Evolutionary conservation across 2,888 invertebrate species (phyloP).

Genomic region (Sturmia bella): DNA sequence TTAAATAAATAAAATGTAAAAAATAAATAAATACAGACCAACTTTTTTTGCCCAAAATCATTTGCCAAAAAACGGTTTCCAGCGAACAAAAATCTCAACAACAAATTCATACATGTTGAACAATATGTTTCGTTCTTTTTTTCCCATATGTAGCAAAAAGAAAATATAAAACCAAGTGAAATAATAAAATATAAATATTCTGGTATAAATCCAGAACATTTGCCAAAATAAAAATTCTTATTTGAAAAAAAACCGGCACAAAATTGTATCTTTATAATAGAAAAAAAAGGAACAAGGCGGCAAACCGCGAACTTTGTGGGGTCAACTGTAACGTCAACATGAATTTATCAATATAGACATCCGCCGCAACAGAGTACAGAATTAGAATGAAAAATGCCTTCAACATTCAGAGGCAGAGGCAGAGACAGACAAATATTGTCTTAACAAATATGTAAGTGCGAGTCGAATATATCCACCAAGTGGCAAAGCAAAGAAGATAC

Average conservation of each 20-base stretch:
- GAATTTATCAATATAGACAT: slow-evolving; percentile 79
- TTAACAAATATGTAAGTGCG: slow-evolving; percentile 54
- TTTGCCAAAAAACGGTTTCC: slow-evolving; percentile 52
- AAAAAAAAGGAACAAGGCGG: slow-evolving; percentile 62
- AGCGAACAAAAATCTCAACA: slow-evolving; percentile 11
- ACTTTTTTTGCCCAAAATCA: slow-evolving; percentile 47
- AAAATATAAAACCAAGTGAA: slow-evolving; percentile 25
- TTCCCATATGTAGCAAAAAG: background rate
- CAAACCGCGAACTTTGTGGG: slow-evolving; percentile 72
- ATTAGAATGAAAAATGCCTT: slow-evolving; percentile 48
- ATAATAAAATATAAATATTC: slow-evolving; percentile 61
- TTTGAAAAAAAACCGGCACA: slow-evolving; percentile 31
- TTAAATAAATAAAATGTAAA: slow-evolving; percentile 14
- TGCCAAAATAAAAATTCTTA: slow-evolving; percentile 65
- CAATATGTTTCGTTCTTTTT: slow-evolving; percentile 28
- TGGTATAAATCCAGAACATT: slow-evolving; percentile 57
- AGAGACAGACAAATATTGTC: slow-evolving; percentile 49
- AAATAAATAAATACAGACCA: slow-evolving; percentile 31
- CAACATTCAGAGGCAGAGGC: slow-evolving; percentile 17
- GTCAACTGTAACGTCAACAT: slow-evolving; percentile 67
- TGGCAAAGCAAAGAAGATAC: slow-evolving; percentile 9
- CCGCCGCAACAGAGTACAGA: slow-evolving; percentile 64
- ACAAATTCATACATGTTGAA: slow-evolving; percentile 43
- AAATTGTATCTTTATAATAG: slow-evolving; percentile 41
- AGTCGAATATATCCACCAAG: slow-evolving; percentile 17